A percentile compares a stretch with the other conserved stretches of the same genome.
phyloP scores from a whole-genome alignment of 1,140 invertebrate species.

The Papilio glaucus region DNA sequence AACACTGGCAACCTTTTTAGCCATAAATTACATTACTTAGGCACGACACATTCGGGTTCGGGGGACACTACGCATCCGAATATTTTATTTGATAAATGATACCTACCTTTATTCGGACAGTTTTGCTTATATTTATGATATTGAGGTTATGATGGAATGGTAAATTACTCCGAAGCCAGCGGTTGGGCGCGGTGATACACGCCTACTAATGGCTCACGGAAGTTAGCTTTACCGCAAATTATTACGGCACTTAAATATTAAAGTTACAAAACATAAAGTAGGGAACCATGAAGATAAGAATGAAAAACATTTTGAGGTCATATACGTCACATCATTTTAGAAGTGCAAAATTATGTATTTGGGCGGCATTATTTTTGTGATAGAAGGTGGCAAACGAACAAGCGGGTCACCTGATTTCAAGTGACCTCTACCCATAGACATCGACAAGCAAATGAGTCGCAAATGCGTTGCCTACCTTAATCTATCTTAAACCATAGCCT shows the following conservation, averaged over 20 bases:
- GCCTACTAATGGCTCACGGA: not conserved
- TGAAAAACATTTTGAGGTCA: no score
- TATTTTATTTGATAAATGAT: conserved; percentile 32
- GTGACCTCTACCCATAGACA: no score
- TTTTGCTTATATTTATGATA: conserved; percentile 16
- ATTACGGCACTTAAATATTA: not conserved
- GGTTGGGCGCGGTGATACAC: not conserved
- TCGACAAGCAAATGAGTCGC: no score
- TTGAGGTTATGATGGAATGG: conserved; percentile 11
- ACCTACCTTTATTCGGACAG: conserved; percentile 17
- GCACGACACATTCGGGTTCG: conserved; percentile 19
- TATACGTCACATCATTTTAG: no score
- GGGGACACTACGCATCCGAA: conserved; percentile 20
- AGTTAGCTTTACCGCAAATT: not conserved
- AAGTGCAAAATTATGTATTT: not conserved
- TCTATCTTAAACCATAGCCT: no score
- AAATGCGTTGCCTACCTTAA: no score
- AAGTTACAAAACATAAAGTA: not conserved
- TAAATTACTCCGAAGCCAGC: not conserved
- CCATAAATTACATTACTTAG: conserved; percentile 26
- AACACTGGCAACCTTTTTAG: conserved; percentile 26
- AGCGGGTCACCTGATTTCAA: no score
- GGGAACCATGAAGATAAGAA: no score
- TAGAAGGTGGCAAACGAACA: no score
- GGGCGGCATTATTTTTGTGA: no score